phyloP scores from a whole-genome alignment of 1,140 invertebrate genomes.

The Meteorus sp. region DNA sequence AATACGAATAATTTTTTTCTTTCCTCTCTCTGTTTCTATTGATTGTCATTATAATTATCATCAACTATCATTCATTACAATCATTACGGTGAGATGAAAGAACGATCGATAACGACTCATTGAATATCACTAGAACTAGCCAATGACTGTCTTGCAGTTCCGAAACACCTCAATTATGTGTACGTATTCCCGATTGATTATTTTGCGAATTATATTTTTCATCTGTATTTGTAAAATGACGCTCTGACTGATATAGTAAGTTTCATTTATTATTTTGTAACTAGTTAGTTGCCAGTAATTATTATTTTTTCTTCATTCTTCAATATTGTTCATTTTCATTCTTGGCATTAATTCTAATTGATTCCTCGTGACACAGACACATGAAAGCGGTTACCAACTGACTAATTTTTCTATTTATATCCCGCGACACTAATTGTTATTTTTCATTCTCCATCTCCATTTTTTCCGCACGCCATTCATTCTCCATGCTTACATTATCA shows the following conservation, averaged over 20 bases:
- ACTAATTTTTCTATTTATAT: constrained; percentile 38
- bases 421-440: constrained; percentile 29
- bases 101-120: constrained; percentile 47
- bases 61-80: constrained; percentile 3
- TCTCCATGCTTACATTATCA: background rate
- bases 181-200: background rate
- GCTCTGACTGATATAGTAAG: constrained; percentile 24
- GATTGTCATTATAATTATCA: constrained; percentile 6
- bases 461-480: constrained; percentile 18
- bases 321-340: constrained; percentile 25
- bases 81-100: constrained; percentile 35
- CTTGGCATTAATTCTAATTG: no score
- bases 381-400: constrained; percentile 26
- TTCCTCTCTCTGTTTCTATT: no score
- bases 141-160: constrained; percentile 44
- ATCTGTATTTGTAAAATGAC: background rate
- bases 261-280: constrained; percentile 7
- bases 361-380: constrained; percentile 24
- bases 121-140: constrained; percentile 56
- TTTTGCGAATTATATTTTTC: constrained; percentile 11
- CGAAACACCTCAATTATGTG: background rate
- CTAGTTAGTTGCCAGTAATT: constrained; percentile 7
- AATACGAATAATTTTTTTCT: constrained; percentile 19
- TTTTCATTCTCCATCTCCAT: constrained; percentile 17
- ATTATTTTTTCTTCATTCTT: constrained; percentile 15